Evolutionary conservation across 2,888 invertebrate species (phyloP), one percentile per base, ranked within the genome.

Genomic region (Clostera curtula): DNA sequence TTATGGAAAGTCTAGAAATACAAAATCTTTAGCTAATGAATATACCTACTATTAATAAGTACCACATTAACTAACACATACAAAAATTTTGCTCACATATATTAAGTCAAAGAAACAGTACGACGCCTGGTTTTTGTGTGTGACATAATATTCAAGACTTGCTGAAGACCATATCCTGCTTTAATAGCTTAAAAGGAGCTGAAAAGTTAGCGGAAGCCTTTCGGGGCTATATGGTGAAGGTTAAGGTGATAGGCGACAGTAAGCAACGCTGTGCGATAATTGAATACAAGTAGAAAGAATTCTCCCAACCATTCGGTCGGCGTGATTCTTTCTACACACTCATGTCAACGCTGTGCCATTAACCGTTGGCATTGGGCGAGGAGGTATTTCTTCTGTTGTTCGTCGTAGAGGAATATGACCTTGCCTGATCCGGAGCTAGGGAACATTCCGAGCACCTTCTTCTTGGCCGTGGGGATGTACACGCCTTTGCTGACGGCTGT

Each of bases 401-500:
- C 82, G 56, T 84, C 83, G 58, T 68, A 76, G 0, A 85, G 50
- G 45, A 84, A 67, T 39, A 85, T 73, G 17, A 89, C 72, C 60
- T 90, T 91, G 12, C 87, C 87, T 1, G 85, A 75, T n/a, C 88
- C 88, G 0, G 85, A 75, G 12, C 83, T 84, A 0, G 89, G 84
- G 69, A 92, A 91, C 49, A 91, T 68, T 17, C 87, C 86, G 3
- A 88, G 67, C 21, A 89, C 82, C 61, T 89, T 90, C 56, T 77
- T 88, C 49, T 86, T 87, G 11, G 70, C 70, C 0, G 87, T 82
- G 19, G 85, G 82, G 34, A 92, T 85, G 56, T 86, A 85, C 3
- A 95, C 87, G 24, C 94, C 95, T 58, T 88, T 90, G 19, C 87
- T 86, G 1, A 89, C 88, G 3, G 89, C 66, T 27, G 86, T 87